A percentile compares a stretch with the other conserved stretches of the same genome.
Evolutionary conservation across 2,888 invertebrate genomes (phyloP).

Genomic region (Actias luna): DNA sequence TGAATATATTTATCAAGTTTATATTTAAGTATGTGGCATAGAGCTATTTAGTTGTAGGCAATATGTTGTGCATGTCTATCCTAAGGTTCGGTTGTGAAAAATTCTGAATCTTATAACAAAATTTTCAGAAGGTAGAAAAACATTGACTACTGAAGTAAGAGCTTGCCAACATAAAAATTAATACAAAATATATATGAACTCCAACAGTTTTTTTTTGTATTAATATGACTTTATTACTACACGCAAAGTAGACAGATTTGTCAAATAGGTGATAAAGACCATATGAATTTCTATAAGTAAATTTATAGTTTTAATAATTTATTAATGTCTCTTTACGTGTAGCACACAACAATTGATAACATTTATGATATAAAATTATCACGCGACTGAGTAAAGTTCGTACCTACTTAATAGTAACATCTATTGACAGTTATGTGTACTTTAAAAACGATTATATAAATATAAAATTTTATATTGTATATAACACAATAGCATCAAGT

Average conservation of each 20-base stretch:
- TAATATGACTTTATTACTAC: not conserved
- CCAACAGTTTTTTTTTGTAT: not conserved
- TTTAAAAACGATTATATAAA: not conserved
- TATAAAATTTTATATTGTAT: not conserved
- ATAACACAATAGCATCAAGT: not conserved
- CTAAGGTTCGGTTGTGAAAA: not conserved
- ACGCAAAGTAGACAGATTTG: not conserved
- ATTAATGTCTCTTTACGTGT: not conserved
- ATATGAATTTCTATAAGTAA: not conserved
- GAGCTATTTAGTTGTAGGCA: not conserved
- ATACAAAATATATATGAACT: not conserved
- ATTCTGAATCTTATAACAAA: not conserved
- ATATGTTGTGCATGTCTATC: conserved; percentile 4
- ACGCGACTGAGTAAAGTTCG: not conserved
- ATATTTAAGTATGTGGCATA: not conserved
- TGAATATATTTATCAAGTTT: not conserved
- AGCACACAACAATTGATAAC: not conserved
- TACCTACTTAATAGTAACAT: not conserved
- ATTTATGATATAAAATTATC: not conserved
- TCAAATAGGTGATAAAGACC: not conserved
- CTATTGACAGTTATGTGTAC: not conserved
- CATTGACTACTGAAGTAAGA: conserved; percentile 4
- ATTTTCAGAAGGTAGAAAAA: conserved; percentile 4
- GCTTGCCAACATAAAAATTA: conserved; percentile 5
- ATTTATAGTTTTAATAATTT: not conserved